Evolutionary conservation across 2,888 invertebrate genomes (phyloP).

Genomic region (Entomobrya multifasciata): DNA sequence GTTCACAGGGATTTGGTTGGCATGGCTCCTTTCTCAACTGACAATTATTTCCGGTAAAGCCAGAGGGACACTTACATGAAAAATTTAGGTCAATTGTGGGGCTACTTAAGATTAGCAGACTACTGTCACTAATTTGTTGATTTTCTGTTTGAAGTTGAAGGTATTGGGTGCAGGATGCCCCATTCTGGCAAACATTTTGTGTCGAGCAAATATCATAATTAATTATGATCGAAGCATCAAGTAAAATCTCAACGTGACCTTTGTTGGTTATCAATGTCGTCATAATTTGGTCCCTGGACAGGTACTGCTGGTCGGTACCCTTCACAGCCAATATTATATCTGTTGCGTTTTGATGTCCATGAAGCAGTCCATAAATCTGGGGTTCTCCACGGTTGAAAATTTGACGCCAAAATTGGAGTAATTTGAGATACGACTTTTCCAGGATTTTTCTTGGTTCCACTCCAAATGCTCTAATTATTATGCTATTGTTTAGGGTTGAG

Average conservation of each 20-base stretch:
- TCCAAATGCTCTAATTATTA: conserved; percentile 89
- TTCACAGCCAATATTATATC: conserved; percentile 87
- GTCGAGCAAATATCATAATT: conserved; percentile 88
- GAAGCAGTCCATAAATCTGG: conserved; percentile 88
- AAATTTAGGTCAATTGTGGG: conserved; percentile 90
- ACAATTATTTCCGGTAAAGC: conserved; percentile 89
- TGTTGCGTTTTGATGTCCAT: conserved; percentile 85
- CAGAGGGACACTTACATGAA: conserved; percentile 90
- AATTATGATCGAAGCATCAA: conserved; percentile 85
- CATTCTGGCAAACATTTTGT: conserved; percentile 87
- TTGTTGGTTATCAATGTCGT: conserved; percentile 86
- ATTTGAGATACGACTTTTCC: conserved; percentile 85
- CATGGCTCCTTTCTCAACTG: conserved; percentile 95
- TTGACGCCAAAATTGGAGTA: conserved; percentile 76
- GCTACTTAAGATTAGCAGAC: conserved; percentile 90
- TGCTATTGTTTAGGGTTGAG: conserved; percentile 90
- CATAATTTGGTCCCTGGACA: conserved; percentile 85
- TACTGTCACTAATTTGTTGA: conserved; percentile 90
- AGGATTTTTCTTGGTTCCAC: conserved; percentile 89
- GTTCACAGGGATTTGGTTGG: conserved; percentile 92
- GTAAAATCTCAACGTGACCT: conserved; percentile 85
- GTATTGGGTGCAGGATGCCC: conserved; percentile 88
- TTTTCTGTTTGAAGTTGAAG: conserved; percentile 85
- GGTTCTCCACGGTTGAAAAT: conserved; percentile 82
- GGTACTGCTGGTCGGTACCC: conserved; percentile 81